These are phyloP conservation scores for Electrophaes corylata DNA, from an alignment of 2,888 invertebrate species.

Conservation along the genomic window DNA sequence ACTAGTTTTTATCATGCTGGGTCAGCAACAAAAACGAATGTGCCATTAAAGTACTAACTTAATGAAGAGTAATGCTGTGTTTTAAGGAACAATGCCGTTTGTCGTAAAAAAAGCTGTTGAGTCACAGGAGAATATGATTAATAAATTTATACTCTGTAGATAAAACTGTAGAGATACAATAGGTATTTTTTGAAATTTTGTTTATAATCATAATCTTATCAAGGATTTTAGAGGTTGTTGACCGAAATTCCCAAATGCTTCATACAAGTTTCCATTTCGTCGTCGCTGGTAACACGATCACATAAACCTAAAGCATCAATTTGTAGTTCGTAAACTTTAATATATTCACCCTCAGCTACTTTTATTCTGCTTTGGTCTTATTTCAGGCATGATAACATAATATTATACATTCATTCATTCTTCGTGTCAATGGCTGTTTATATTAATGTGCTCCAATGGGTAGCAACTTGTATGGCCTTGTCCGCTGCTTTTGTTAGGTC, in stretches of 20 bases:
- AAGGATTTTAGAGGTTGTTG: neutral
- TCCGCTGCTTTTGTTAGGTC: no score
- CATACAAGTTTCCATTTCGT: neutral
- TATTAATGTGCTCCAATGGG: no score
- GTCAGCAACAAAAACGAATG: conserved; percentile 51
- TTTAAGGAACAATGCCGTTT: conserved; percentile 13
- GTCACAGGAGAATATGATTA: conserved; percentile 1
- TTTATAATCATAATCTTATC: neutral
- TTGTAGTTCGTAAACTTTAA: conserved; percentile 54
- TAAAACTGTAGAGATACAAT: neutral
- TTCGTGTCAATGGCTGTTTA: no score
- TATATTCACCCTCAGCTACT: conserved; percentile 51
- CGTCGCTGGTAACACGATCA: conserved; percentile 11
- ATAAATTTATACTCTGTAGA: neutral
- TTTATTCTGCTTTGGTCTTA: conserved; percentile 42
- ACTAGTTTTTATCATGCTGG: conserved; percentile 56
- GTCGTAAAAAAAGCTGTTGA: conserved; percentile 17
- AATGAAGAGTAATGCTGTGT: conserved; percentile 27
- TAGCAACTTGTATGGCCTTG: no score
- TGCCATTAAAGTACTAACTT: conserved; percentile 31
- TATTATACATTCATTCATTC: no score
- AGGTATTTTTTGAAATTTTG: no score
- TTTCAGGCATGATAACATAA: conserved; percentile 70
- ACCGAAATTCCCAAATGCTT: neutral
- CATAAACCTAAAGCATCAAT: conserved; percentile 36